Evolutionary conservation across 2,888 invertebrate species (phyloP), one percentile per base, ranked within the genome.

Genomic region (Synanthedon andrenaeformis): DNA sequence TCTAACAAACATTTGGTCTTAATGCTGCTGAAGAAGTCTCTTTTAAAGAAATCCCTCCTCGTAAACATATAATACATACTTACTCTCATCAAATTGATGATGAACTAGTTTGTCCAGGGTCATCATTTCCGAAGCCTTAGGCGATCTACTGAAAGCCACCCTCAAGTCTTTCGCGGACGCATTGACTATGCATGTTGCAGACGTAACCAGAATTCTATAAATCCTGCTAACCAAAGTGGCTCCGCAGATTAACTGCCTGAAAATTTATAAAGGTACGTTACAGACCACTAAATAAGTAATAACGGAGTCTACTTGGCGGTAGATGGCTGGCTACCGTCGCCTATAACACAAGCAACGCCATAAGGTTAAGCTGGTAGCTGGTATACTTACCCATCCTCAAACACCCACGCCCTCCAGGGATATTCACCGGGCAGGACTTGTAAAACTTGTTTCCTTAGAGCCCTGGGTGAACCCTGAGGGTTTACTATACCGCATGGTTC

Each of bases 381-480:
- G 2, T 28, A 28, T 5, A n/a, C n/a, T 45, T n/a, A 45, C 45
- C 13, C 3, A 14, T 14, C 13, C 51, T 14, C 12, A 35, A 35
- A 51, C 3, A 51, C 12, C 51, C 51, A 51, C 2, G 51, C 51
- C 35, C 51, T 51, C 51, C 51, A 51, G 19, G 51, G 51, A 51
- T 51, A 51, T n/a, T 51, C 51, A 3, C 51, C 51, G 5, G 35
- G 28, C 6, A 51, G 51, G 0, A 35, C 41, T 28, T n/a, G 13
- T 3, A 13, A 28, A 1, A 41, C n/a, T 12, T 13, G 19, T 4
- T 4, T 28, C 41, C 41, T 1, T 0, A 13, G 13, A 8, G 12
- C 13, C 28, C n/a, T 12, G 10, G 51, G 51, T n/a, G 12, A 35
- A n/a, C 51, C 51, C n/a, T 41, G n/a, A 5, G 51, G 51, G 13